Percentiles rank a stretch among this genome's conserved stretches.
Evolutionary conservation across 2,888 invertebrate genomes (phyloP).

Genomic region (Acanthosepion lycidas): DNA sequence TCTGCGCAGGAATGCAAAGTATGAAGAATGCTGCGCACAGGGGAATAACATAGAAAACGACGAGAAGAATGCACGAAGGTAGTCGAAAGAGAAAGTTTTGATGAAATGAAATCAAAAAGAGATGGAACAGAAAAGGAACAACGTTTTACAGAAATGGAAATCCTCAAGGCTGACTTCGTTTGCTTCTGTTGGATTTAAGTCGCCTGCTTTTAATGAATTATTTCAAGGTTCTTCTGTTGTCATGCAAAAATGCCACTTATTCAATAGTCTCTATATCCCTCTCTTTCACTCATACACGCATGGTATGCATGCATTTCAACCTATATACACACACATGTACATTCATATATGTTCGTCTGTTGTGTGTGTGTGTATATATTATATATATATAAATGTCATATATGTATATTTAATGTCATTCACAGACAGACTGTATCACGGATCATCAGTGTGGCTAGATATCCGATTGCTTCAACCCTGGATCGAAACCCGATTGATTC

Average conservation of each 20-base stretch:
- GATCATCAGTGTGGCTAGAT: too few relatives aligned
- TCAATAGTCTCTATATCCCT: too few relatives aligned
- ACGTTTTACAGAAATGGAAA: neutral
- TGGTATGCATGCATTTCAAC: neutral
- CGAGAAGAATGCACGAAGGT: neutral
- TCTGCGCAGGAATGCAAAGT: neutral
- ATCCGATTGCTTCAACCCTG: too few relatives aligned
- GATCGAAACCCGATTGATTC: too few relatives aligned
- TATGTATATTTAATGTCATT: too few relatives aligned
- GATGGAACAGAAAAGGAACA: neutral
- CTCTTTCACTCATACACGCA: too few relatives aligned
- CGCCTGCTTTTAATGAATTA: too few relatives aligned
- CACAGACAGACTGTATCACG: too few relatives aligned
- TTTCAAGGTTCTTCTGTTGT: neutral
- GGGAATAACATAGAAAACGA: neutral
- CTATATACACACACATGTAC: neutral
- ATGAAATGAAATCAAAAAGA: neutral
- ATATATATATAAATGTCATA: too few relatives aligned
- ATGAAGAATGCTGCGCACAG: neutral
- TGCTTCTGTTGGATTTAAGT: neutral
- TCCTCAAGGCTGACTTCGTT: neutral
- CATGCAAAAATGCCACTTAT: neutral
- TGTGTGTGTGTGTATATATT: too few relatives aligned
- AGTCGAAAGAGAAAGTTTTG: neutral
- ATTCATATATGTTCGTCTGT: too few relatives aligned